Percentiles rank a stretch among this genome's conserved stretches.
phyloP scores from a whole-genome alignment of 2,888 invertebrate species.

The Diploptera punctata region DNA sequence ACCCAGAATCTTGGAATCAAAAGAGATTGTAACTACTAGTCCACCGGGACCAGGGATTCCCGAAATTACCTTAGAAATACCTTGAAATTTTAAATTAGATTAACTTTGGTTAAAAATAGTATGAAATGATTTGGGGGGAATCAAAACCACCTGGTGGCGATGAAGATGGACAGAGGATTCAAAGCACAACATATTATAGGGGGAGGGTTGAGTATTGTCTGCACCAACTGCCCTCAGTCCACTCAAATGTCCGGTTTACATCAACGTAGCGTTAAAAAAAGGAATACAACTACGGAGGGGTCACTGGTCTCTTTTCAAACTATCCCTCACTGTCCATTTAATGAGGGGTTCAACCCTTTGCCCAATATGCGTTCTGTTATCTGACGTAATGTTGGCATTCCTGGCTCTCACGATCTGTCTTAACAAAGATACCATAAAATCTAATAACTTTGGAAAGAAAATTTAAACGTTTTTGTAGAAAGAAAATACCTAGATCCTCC shows the following conservation, averaged over 20 bases:
- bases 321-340: not conserved
- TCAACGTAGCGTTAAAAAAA: slow-evolving; percentile 1
- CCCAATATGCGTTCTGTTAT: slow-evolving; percentile 3
- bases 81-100: no score
- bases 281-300: not conserved
- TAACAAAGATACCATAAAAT: no score
- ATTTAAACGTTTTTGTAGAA: no score
- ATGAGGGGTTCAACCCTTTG: slow-evolving; percentile 10
- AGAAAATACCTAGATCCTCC: no score
- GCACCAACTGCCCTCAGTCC: slow-evolving; percentile 16
- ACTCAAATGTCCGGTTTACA: not conserved
- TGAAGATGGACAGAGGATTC: not conserved
- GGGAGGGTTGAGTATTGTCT: not conserved
- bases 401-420: not conserved
- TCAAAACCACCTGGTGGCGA: no score
- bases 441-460: no score
- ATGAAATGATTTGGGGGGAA: no score
- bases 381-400: not conserved
- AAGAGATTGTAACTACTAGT: no score
- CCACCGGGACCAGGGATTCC: no score
- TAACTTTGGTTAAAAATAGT: no score
- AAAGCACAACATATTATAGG: not conserved
- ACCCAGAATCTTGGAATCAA: no score
- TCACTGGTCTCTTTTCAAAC: not conserved
- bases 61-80: no score